Percentiles rank a stretch among this genome's conserved stretches.
Evolutionary conservation across 2,113 vertebrate genomes (phyloP).

Genomic region (Poicephalus gulielmi): DNA sequence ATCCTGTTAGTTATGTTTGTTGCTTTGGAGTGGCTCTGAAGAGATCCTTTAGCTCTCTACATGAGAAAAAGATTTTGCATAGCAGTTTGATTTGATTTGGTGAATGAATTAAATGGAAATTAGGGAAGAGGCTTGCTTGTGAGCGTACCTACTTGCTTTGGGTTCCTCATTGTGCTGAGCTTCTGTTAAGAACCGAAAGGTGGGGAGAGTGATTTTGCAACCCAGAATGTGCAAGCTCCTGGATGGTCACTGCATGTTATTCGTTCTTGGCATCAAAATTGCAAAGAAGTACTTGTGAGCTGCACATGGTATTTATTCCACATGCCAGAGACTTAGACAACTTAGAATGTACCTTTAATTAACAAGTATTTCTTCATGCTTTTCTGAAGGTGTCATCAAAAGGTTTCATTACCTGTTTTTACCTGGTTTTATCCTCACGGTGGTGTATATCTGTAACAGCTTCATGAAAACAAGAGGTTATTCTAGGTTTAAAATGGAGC

Average conservation of each 20-base stretch:
- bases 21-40: neutral
- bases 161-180: neutral
- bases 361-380: neutral
- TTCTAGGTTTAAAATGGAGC: neutral
- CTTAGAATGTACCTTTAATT: neutral
- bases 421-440: neutral
- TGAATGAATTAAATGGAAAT: conserved; percentile 20
- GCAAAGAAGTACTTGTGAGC: neutral
- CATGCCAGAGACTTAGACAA: neutral
- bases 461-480: neutral
- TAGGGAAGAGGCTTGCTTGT: neutral
- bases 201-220: neutral
- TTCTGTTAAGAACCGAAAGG: neutral
- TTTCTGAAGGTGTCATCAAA: neutral
- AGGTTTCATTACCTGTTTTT: neutral
- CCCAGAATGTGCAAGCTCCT: neutral
- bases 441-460: neutral
- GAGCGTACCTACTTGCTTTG: neutral
- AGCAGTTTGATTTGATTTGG: conserved; percentile 35
- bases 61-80: neutral
- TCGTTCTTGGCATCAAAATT: neutral
- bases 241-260: neutral
- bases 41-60: neutral
- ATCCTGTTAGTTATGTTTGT: neutral
- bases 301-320: neutral